phyloP scores from a whole-genome alignment of 2,888 invertebrate genomes.

The Thera obeliscata region DNA sequence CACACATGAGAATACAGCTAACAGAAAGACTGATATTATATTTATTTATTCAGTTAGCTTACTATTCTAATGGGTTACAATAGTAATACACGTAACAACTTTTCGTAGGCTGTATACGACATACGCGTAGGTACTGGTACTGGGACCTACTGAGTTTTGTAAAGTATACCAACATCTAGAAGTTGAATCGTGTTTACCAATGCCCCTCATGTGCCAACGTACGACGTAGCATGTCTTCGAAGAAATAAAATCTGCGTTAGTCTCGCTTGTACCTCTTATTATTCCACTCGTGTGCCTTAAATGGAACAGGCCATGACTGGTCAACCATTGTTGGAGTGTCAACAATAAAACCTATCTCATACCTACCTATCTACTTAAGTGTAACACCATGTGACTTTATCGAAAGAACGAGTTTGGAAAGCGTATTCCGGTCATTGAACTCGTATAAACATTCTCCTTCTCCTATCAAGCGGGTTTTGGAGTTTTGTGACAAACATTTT shows the following conservation, averaged over 20 bases:
- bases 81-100: too few species aligned
- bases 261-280: conserved; percentile 26
- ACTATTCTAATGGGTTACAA: too few species aligned
- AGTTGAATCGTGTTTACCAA: background rate
- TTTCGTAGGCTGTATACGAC: too few species aligned
- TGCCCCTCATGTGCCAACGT: conserved; percentile 13
- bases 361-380: conserved; percentile 17
- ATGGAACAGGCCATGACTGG: conserved; percentile 54
- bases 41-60: too few species aligned
- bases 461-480: conserved; percentile 63
- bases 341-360: conserved; percentile 47
- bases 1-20: too few species aligned
- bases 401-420: conserved; percentile 77
- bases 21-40: too few species aligned
- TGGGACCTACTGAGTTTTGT: too few species aligned
- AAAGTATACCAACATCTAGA: conserved; percentile 5
- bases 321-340: conserved; percentile 54
- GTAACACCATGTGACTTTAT: conserved; percentile 58
- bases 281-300: conserved; percentile 45
- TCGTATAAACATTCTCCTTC: conserved; percentile 63
- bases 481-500: conserved; percentile 52
- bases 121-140: too few species aligned
- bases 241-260: conserved; percentile 22
- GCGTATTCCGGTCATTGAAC: conserved; percentile 71
- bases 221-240: conserved; percentile 16